Evolutionary conservation across 2,113 vertebrate species (phyloP).

Genomic region (Heterochromis multidens): DNA sequence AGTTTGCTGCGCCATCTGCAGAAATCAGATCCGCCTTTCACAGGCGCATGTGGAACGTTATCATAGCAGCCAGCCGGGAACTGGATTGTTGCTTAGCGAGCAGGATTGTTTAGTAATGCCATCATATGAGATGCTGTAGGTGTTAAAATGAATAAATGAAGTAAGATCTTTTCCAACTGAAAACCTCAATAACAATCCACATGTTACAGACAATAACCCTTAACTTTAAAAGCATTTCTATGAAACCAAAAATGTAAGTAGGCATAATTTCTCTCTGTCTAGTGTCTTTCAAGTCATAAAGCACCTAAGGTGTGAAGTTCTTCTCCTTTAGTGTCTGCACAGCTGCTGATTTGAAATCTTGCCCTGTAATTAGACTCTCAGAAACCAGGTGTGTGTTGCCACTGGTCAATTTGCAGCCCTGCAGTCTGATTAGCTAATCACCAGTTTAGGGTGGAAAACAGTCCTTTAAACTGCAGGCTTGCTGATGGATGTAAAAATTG

Average conservation of each 20-base stretch:
- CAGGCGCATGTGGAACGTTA: neutral
- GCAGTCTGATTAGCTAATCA: neutral
- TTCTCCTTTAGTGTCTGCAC: neutral
- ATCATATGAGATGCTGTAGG: neutral
- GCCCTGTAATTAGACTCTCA: conserved; percentile 34
- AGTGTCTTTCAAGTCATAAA: conserved; percentile 10
- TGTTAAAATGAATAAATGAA: neutral
- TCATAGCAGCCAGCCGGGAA: neutral
- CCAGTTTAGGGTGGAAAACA: neutral
- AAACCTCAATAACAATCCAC: neutral
- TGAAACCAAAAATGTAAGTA: neutral
- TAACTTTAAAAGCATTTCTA: neutral
- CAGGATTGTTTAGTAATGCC: neutral
- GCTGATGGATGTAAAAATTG: conserved; percentile 1
- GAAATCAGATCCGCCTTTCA: conserved; percentile 41
- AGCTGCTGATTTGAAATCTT: conserved; percentile 23
- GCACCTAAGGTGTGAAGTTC: conserved; percentile 43
- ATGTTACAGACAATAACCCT: neutral
- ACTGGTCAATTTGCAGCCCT: neutral
- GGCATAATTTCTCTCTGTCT: neutral
- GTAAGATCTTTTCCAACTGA: neutral
- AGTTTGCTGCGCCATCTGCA: conserved; percentile 32
- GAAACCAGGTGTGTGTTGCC: conserved; percentile 48
- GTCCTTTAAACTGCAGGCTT: neutral
- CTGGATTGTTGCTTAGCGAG: neutral